Base-by-base conservation (phyloP, 2,888 invertebrate genomes). In the Mythimna pallens region DNA sequence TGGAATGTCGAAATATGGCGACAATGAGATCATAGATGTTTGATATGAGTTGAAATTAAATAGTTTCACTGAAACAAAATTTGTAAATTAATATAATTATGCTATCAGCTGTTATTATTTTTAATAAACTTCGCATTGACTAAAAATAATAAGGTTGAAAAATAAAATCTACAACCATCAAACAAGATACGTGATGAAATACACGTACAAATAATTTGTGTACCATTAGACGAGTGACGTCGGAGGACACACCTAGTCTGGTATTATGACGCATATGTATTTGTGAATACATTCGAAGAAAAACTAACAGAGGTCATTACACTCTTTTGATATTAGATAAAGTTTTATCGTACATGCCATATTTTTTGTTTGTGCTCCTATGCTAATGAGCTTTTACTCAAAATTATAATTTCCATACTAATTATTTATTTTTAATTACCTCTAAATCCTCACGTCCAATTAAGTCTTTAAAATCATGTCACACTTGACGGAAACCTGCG, bases 371-470 rank as follows among this genome's bases (percentile, higher is more conserved):
- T 78, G 62, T 87, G 69, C 81, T 69, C 61, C 70, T 86, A 83
- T 81, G 80, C 57, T 85, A 83, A 85, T 82, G 58, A 78, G 62
- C 55, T 59, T 52, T 75, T 62, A 81, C 73, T 65, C 68, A 62
- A 73, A 77, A 80, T 78, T 75, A 70, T 79, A 78, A 80, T 79
- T 80, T 74, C 70, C 62, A 62, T 70, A 72, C 64, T 76, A 85
- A 85, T 85, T 87, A 84, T 86, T 86, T 86, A 83, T 80, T 76
- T 82, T 86, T 88, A 89, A 88, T 89, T 86, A 86, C 70, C 63
- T 52, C 76, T 76, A 76, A 78, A 84, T 84, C 82, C 70, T 80
- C 82, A 80, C 79, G 79, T 83, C 87, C 88, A 88, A 89, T 90
- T 89, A 89, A 82, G 84, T 82, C 82, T 85, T 82, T 86, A 83